Evolutionary conservation across 2,797 vertebrate genomes (phyloP), one percentile per base, ranked within the genome.

Genomic region (Epinephelus awoara): DNA sequence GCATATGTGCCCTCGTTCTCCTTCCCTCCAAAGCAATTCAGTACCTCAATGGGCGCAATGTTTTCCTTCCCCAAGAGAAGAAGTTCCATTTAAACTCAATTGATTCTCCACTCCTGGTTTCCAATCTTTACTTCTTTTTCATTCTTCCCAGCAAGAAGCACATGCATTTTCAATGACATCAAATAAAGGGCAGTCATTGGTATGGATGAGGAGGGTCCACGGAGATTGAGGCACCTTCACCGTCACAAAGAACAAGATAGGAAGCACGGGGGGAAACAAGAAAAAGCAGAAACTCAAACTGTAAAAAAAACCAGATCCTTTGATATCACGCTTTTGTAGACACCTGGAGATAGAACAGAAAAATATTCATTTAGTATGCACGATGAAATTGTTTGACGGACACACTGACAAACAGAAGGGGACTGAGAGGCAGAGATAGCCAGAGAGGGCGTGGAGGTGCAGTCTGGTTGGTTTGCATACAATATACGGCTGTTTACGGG

Each of bases 121-220:
- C 81, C 80, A 72, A 61, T 89, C 90, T 90, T 91, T 82, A 84
- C 84, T 84, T 67, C 77, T 86, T 83, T 90, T 83, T 83, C 84
- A 80, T 89, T 87, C 77, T 87, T 82, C 66, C 64, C 67, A 64
- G 85, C 72, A 81, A 80, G 86, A 88, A 88, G 80, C 56, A 74
- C 87, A 92, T 92, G 90, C 82, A 93, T 93, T 95, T 89, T 86
- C 90, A 95, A 94, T 93, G 85, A 91, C 92, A 92, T 92, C 89
- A 92, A 93, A 94, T 94, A 94, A 93, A 94, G 89, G 91, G 85
- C 89, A 79, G 87, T 92, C 91, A 92, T 94, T 92, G 89, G 92
- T 91, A 91, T 92, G 92, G 93, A 93, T 91, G 91, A 93, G 86
- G 82, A 71, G 25, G 67, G 79, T 77, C 93, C 78, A 71, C 25